Evolutionary conservation across 2,797 vertebrate species (phyloP), one percentile per base, ranked within the genome.

Genomic region (Adrianichthys oophorus): DNA sequence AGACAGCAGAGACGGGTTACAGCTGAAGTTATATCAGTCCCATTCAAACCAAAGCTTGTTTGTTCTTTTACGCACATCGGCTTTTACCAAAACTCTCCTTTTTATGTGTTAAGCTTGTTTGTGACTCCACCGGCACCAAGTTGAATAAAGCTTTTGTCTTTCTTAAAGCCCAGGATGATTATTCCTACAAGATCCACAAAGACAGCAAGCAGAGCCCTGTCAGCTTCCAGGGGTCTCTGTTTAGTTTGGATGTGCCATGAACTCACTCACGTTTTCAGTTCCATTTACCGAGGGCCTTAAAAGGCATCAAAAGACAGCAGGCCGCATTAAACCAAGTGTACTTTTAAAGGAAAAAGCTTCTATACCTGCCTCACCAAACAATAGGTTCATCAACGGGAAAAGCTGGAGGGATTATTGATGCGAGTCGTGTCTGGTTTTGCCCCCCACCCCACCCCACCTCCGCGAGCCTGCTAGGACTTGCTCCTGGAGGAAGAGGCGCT

Each of bases 391-490:
- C 4, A 24, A 40, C 44, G 49, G 26, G 14, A 50, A 45, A 58
- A 12, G 57, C 48, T 70, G 57, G 15, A 73, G 71, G 64, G 58
- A 69, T 74, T 78, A 80, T 70, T 65, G 61, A 71, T 69, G 71
- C 69, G 80, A 74, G 57, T 63, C 85, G 16, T 69, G 88, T 87
- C 78, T 88, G 70, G 84, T 60, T 87, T 65, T 85, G 84, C 83
- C 82, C 82, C 24, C 24, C 24, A 4, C 24, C 24, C 8, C 8
- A 10, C 32, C 10, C 10, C 8, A 7, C 32, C 59, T 70, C 40
- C 32, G 53, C 70, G 67, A 48, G 70, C 91, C 53, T 92, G 92
- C 79, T 75, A 44, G 59, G 79, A 91, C 92, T 91, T 90, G 92
- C 79, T 79, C 46, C 44, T 53, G 64, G 70, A 83, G 65, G 80